phyloP scores from a whole-genome alignment of 2,113 vertebrate species.

The Sphyrna mokarran region DNA sequence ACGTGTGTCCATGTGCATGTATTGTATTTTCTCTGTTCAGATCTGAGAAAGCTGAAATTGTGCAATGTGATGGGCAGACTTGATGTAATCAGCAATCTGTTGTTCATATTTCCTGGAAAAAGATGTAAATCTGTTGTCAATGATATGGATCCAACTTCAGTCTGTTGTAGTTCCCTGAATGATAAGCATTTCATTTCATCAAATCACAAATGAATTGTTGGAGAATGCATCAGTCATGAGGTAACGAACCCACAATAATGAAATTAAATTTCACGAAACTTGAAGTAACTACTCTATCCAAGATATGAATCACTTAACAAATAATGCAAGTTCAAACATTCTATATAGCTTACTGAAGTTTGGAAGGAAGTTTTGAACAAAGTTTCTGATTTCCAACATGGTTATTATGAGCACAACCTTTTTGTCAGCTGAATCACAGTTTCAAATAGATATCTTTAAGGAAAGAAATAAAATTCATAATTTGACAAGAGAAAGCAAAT shows the following conservation, averaged over 20 bases:
- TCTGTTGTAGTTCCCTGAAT: neutral
- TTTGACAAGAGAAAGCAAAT: neutral
- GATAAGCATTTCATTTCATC: neutral
- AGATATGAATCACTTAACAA: neutral
- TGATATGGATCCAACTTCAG: neutral
- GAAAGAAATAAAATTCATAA: neutral
- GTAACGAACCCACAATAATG: too few species aligned
- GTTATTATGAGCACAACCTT: neutral
- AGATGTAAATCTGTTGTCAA: neutral
- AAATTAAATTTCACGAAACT: neutral
- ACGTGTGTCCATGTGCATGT: neutral
- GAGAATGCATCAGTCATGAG: too few species aligned
- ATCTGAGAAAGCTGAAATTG: neutral
- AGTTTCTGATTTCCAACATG: neutral
- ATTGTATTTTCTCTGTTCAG: neutral
- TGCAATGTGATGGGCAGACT: neutral
- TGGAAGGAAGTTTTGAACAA: neutral
- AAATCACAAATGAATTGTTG: neutral
- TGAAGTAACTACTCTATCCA: neutral
- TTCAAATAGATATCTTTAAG: neutral
- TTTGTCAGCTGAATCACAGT: neutral
- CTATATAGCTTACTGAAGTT: neutral
- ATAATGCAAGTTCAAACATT: neutral
- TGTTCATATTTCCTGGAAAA: neutral
- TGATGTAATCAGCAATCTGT: neutral